Conservation (phyloP, 2,888 invertebrate species). For the Melinopterus prodromus region DNA sequence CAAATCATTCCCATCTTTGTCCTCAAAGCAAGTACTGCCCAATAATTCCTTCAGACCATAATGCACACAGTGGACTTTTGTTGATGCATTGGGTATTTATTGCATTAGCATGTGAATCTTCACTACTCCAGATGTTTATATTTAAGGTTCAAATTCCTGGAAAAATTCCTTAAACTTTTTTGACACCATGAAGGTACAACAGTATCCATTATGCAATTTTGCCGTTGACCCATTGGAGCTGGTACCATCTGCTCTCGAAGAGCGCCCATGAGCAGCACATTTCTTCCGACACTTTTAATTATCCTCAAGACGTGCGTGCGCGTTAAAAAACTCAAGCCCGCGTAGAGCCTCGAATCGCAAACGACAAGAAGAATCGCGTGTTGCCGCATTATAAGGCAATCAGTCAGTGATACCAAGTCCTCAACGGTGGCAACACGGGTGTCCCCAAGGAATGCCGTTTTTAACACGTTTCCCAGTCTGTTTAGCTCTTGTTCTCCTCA, state of each 20-base stretch:
- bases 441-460: slow-evolving; percentile 28
- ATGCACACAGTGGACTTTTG: too few species aligned
- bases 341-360: not conserved
- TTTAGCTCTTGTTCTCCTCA: slow-evolving; percentile 35
- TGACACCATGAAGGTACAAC: too few species aligned
- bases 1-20: too few species aligned
- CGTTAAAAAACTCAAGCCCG: not conserved
- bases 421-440: slow-evolving; percentile 23
- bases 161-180: not conserved
- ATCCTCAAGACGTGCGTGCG: not conserved
- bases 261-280: not conserved
- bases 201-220: too few species aligned
- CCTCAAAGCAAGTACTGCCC: too few species aligned
- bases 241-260: not conserved
- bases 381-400: slow-evolving; percentile 23
- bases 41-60: too few species aligned
- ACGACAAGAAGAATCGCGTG: not conserved
- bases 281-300: not conserved
- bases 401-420: slow-evolving; percentile 22
- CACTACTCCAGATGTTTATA: not conserved
- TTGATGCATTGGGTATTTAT: not conserved
- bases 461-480: slow-evolving; percentile 38
- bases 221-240: too few species aligned
- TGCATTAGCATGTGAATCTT: not conserved
- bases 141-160: not conserved